Percentiles rank a stretch among this genome's conserved stretches.
Conservation (phyloP, 2,888 invertebrate genomes). For the Rhagonycha lutea region DNA sequence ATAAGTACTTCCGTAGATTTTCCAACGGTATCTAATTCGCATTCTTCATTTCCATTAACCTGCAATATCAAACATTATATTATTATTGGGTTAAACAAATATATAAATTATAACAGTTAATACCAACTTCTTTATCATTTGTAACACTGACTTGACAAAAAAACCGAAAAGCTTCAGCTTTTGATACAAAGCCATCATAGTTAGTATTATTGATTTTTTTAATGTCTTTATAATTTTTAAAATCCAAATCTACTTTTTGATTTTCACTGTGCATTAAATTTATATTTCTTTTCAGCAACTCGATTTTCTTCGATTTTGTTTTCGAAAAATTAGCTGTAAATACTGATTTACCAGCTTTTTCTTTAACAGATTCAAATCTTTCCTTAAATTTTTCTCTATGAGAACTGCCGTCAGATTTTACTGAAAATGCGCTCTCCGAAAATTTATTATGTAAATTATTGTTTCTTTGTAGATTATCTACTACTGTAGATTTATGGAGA, state of each 20-base stretch:
- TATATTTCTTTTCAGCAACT: constrained; percentile 35
- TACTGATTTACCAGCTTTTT: constrained; percentile 46
- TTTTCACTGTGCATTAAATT: constrained; percentile 42
- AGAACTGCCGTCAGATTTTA: constrained; percentile 46
- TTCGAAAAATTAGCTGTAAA: constrained; percentile 37
- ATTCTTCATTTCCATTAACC: not conserved
- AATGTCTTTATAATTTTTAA: constrained; percentile 25
- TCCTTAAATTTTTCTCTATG: constrained; percentile 52
- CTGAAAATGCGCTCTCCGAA: constrained; percentile 31
- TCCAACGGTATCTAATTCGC: not conserved
- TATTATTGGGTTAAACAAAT: not conserved
- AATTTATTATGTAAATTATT: constrained; percentile 3
- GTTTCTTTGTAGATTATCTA: constrained; percentile 8
- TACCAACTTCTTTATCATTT: not conserved
- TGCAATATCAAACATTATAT: not conserved
- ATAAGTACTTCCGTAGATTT: constrained; percentile 25
- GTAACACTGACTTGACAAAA: constrained; percentile 29
- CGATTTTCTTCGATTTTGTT: constrained; percentile 22
- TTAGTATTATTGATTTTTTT: constrained; percentile 21
- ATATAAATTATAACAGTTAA: not conserved
- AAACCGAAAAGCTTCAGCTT: constrained; percentile 33
- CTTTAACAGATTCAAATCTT: constrained; percentile 50
- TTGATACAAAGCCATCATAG: constrained; percentile 21
- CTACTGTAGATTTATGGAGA: not conserved
- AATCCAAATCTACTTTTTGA: constrained; percentile 37